These are phyloP conservation scores for Pelagia noctiluca DNA, from an alignment of 30 jellyfish, hydroid and myxozoan species.

Conservation along the genomic window DNA sequence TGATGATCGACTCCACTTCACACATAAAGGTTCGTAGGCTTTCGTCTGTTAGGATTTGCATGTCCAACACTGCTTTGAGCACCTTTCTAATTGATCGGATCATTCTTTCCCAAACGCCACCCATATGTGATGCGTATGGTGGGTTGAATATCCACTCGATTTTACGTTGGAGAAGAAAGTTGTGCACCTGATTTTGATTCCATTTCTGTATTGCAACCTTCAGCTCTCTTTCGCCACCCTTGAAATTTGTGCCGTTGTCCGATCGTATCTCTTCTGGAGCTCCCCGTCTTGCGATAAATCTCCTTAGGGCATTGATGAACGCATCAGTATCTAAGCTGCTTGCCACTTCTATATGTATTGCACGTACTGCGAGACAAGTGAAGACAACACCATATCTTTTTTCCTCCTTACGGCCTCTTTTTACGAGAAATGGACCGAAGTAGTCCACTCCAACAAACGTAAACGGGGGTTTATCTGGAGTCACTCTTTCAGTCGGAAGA, in stretches of 20 bases:
- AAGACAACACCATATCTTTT: slow-evolving; percentile 68
- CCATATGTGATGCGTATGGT: slow-evolving; percentile 67
- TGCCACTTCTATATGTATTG: slow-evolving; percentile 67
- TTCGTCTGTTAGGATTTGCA: slow-evolving; percentile 62
- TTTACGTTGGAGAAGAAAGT: slow-evolving; percentile 27
- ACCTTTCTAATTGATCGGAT: slow-evolving; percentile 53
- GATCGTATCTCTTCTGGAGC: slow-evolving; percentile 29
- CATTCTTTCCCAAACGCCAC: slow-evolving; percentile 77
- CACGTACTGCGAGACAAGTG: slow-evolving; percentile 64
- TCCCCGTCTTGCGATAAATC: slow-evolving; percentile 65
- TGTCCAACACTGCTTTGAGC: slow-evolving; percentile 11
- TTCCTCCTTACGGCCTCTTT: slow-evolving; percentile 34
- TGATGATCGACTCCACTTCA: slow-evolving; percentile 60
- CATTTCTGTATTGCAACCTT: slow-evolving; percentile 30
- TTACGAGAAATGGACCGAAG: slow-evolving; percentile 71
- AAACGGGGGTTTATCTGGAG: slow-evolving; percentile 75
- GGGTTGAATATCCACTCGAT: slow-evolving; percentile 67
- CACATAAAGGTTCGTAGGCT: slow-evolving; percentile 54
- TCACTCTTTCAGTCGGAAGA: slow-evolving; percentile 62
- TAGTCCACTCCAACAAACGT: slow-evolving; percentile 63
- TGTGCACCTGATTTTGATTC: slow-evolving; percentile 35
- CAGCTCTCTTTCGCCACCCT: slow-evolving; percentile 43
- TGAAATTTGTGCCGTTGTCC: slow-evolving; percentile 54
- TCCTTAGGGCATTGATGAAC: slow-evolving; percentile 47
- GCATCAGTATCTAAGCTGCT: slow-evolving; percentile 57